Base-by-base conservation (phyloP, 2,888 invertebrate species). In the Synergus japonicus region DNA sequence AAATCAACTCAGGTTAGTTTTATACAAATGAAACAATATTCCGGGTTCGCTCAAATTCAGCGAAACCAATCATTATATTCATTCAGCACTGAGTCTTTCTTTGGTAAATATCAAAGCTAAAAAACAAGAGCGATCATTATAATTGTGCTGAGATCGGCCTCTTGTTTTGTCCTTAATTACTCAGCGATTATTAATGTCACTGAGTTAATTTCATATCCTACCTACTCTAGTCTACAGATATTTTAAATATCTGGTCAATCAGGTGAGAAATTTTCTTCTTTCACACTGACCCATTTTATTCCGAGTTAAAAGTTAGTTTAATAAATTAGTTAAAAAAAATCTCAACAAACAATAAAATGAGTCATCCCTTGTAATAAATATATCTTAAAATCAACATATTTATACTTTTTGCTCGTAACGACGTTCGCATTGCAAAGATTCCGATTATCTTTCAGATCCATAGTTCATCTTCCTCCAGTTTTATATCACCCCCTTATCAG, bases 201-300 rank as follows among this genome's bases (percentile, higher is more conserved):
- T 54, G 73, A 73, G 73, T 73, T 54, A 73, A 54, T 73, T 73
- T 73, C 37, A 73, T 73, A 73, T 54, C 41, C 73, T 73, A 73
- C 37, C 73, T 73, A 73, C n/a, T 37, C 54, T 73, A 73, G 18
- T 58, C 22, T 73, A 73, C 37, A 73, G 10, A 54, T 37, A 73
- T 73, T 73, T 54, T 29, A 29, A 73, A 54, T n/a, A 54, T 73
- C 37, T 58, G 5, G 54, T 41, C 73, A 73, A 58, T 58, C 18
- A 29, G 37, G 54, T 73, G 54, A 54, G 54, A 54, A 73, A 73
- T 41, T 13, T 49, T 49, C 7, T 46, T 46, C 22, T 2, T 58
- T 73, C 15, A 13, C 8, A 49, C 18, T 46, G 8, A 15, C 10
- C n/a, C 54, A 54, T 5, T 73, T 73, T 37, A 73, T 37, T 73